Conservation (phyloP, 2,113 vertebrate genomes). For the Platichthys stellatus region DNA sequence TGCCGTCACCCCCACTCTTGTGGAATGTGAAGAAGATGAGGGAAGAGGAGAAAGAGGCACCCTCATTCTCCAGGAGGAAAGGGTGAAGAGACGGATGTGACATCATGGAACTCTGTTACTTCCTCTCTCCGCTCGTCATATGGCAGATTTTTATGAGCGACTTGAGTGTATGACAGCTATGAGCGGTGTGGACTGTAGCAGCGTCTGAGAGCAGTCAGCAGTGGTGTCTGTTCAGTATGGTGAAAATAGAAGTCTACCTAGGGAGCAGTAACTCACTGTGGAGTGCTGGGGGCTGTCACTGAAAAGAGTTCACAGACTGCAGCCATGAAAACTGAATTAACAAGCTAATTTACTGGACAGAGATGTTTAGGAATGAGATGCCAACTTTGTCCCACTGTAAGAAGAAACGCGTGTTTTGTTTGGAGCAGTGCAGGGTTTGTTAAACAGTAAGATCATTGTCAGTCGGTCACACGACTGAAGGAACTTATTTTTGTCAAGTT, state of each 20-base stretch:
- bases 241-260: slow-evolving; percentile 69
- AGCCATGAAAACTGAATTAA: slow-evolving; percentile 79
- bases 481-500: neutral
- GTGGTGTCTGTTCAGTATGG: slow-evolving; percentile 43
- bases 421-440: neutral
- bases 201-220: slow-evolving; percentile 42
- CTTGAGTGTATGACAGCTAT: slow-evolving; percentile 36
- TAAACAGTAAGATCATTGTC: neutral
- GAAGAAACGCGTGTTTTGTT: slow-evolving; percentile 9
- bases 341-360: slow-evolving; percentile 73
- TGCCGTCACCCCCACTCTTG: slow-evolving; percentile 69
- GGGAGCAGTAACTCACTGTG: slow-evolving; percentile 77
- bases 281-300: slow-evolving; percentile 73
- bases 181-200: slow-evolving; percentile 5
- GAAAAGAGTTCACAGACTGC: slow-evolving; percentile 71
- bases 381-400: slow-evolving; percentile 40
- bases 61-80: slow-evolving; percentile 32
- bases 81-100: slow-evolving; percentile 59
- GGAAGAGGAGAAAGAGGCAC: slow-evolving; percentile 51
- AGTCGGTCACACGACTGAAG: neutral
- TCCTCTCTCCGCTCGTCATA: slow-evolving; percentile 19
- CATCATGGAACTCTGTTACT: slow-evolving; percentile 49
- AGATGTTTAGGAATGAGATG: slow-evolving; percentile 50
- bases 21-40: slow-evolving; percentile 75
- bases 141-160: slow-evolving; percentile 42